Base-by-base conservation (phyloP, 2,113 vertebrate species). In the Cardinalis cardinalis region DNA sequence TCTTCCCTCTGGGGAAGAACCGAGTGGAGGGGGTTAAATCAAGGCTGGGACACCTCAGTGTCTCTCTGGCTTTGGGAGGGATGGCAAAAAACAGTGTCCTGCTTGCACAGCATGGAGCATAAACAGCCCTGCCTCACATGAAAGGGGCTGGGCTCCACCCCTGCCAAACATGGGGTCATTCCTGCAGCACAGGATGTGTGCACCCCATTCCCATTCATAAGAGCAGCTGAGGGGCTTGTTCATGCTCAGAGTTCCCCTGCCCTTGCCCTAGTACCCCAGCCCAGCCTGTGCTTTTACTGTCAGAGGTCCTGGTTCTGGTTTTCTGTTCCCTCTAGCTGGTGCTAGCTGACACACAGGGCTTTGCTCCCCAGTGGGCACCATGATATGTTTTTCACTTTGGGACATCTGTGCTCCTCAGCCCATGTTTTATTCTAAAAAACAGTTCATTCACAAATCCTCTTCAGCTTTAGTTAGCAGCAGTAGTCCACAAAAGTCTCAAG, bases 141-240 rank as follows among this genome's bases (percentile, higher is more conserved):
- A 24, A 25, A 71, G 31, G 24, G 26, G 15, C 18, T 1, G 2
- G 29, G 43, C n/a, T 32, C 29, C 17, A 38, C 7, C 14, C 18
- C 34, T 3, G 3, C 36, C 4, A 3, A 55, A 66, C 1, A 3
- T 0, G 0, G 25, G 19, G 7, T 59, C 18, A 12, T 75, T n/a
- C 43, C 48, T 16, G n/a, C 40, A 78, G 49, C 51, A 48, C 8
- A 2, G 60, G 28, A 21, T 17, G 3, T 4, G 11, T 12, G 9
- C 2, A 0, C 8, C 26, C 29, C 9, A 1, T 11, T 79, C n/a
- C 18, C 32, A 8, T 29, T 48, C 48, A 1, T 34, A 29, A 28
- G 20, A 65, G 34, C 25, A 43, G 15, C 7, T 5, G 8, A 20
- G 21, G n/a, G n/a, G n/a, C 38, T 61, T 63, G 23, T 49, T 63